Evolutionary conservation across 2,888 invertebrate genomes (phyloP), one percentile per base, ranked within the genome.

Genomic region (Lapara coniferarum): DNA sequence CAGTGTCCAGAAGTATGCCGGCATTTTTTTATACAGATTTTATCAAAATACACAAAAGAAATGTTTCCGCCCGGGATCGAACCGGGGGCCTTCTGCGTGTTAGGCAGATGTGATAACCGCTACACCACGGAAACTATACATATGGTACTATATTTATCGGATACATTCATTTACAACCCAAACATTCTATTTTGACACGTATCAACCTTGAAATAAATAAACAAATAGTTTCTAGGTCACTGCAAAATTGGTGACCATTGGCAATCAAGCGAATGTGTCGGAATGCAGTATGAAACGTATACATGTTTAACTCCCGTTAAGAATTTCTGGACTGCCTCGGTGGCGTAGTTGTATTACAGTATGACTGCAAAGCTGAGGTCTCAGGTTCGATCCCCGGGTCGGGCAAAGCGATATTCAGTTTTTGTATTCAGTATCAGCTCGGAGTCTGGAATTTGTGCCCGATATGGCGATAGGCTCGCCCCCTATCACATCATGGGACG

Each of bases 51-150:
- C n/a, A 25, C 4, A 14, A 69, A 66, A 69, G 12, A 46, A 49
- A 81, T 96, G 96, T 96, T 96, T 96, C 95, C 96, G 96, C 96
- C 96, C 96, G 96, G 96, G 96, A 96, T 96, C 96, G 96, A 97
- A 97, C 96, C 96, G 96, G 96, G 96, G 96, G 95, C 96, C 96
- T 97, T 96, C 96, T 96, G 96, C 96, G 96, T 97, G 97, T 97
- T 96, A 96, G 96, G 96, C 96, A 96, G 96, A 96, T 96, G 96
- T 96, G 96, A 96, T 97, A 96, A 97, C 96, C 96, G 96, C 96
- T 97, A 96, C 96, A 96, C 96, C 96, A 96, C 96, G 96, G 95
- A 96, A 96, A 96, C 96, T 70, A 56, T 49, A 13, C 49, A 1
- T 13, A 5, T 6, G 0, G 14, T 0, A 4, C 7, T n/a, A 14